phyloP scores from a whole-genome alignment of 2,888 invertebrate genomes.

The Synanthedon formicaeformis region DNA sequence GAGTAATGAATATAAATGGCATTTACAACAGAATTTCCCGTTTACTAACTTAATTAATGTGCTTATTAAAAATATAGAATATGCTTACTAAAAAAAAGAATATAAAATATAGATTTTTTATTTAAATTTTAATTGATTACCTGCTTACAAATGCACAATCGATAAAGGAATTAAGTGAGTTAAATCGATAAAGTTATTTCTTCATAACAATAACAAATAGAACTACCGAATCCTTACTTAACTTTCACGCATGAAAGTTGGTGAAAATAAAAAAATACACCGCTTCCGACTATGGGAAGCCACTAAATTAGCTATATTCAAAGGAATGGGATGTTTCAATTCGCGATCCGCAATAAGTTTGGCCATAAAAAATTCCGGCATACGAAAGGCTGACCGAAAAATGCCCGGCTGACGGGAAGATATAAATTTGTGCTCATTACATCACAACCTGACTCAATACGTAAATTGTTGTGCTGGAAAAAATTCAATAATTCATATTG shows the following conservation, averaged over 20 bases:
- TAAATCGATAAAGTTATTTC: too few species aligned
- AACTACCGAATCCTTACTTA: slow-evolving; percentile 16
- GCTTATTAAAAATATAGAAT: too few species aligned
- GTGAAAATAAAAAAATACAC: slow-evolving; percentile 20
- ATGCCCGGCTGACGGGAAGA: slow-evolving; percentile 9
- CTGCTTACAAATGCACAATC: too few species aligned
- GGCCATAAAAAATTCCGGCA: slow-evolving; percentile 16
- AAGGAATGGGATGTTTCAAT: slow-evolving; percentile 35
- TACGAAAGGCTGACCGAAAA: slow-evolving; percentile 16
- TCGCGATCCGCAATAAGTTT: slow-evolving; percentile 22
- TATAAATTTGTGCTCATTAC: slow-evolving; percentile 21
- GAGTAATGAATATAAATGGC: too few species aligned
- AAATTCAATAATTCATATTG: too few species aligned
- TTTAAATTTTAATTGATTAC: too few species aligned
- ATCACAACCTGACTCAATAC: slow-evolving; percentile 6
- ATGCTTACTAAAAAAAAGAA: too few species aligned
- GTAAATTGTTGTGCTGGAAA: neutral
- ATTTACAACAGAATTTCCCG: too few species aligned
- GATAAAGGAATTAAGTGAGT: too few species aligned
- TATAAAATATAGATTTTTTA: too few species aligned
- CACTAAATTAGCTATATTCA: slow-evolving; percentile 49
- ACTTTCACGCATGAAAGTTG: slow-evolving; percentile 24
- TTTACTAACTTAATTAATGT: too few species aligned
- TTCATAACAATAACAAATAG: neutral
- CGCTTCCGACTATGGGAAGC: slow-evolving; percentile 9